phyloP scores from a whole-genome alignment of 1,140 invertebrate genomes.

The Aphelinus certus region DNA sequence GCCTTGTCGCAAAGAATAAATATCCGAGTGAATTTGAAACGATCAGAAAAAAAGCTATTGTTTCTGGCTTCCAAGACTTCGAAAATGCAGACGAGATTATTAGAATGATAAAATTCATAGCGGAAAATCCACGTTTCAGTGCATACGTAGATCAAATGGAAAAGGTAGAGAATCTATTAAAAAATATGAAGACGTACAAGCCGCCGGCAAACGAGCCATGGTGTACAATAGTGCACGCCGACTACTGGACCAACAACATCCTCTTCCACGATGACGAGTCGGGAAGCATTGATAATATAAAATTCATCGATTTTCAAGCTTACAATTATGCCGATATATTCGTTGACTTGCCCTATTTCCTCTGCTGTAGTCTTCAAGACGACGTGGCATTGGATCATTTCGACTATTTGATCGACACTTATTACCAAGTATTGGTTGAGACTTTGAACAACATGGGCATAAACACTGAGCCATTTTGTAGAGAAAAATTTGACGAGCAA shows the following conservation, averaged over 20 bases:
- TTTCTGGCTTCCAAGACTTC: background rate
- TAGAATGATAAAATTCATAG: background rate
- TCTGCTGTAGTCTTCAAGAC: background rate
- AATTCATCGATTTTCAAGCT: conserved; percentile 6
- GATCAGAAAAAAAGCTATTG: background rate
- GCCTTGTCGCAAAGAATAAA: background rate
- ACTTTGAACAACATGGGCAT: background rate
- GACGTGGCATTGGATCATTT: background rate
- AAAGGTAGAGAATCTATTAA: background rate
- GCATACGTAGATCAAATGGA: background rate
- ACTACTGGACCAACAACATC: conserved; percentile 13
- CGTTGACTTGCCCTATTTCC: background rate
- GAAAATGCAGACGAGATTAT: background rate
- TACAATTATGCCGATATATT: conserved; percentile 7
- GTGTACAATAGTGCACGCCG: background rate
- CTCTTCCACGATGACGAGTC: background rate
- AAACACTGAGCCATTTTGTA: background rate
- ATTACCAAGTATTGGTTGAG: background rate
- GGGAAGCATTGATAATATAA: background rate
- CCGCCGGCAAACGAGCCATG: background rate
- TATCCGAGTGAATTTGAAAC: background rate
- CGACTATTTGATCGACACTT: background rate
- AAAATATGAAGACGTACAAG: background rate
- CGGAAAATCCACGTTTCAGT: background rate
- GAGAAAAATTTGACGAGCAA: background rate